A percentile compares a stretch with the other conserved stretches of the same genome.
Evolutionary conservation across 2,113 vertebrate genomes (phyloP).

Genomic region (Heterocephalus glaber): DNA sequence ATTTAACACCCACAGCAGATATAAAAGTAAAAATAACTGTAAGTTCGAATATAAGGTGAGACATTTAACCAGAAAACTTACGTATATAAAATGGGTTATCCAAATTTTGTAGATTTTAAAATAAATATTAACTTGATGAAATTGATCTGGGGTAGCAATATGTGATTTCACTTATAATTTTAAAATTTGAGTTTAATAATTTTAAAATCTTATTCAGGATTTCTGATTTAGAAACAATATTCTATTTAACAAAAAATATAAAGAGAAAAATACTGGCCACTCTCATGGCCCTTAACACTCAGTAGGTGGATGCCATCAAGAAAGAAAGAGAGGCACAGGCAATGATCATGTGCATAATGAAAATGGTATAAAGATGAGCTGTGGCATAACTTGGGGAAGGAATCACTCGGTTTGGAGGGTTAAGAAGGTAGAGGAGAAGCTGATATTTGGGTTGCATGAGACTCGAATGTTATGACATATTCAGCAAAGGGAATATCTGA

Average conservation of each 20-base stretch:
- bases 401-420: not conserved
- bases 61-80: not conserved
- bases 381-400: not conserved
- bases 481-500: not conserved
- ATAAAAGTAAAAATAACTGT: not conserved
- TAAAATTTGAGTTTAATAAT: constrained; percentile 15
- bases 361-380: not conserved
- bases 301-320: not conserved
- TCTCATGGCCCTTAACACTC: not conserved
- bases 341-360: not conserved
- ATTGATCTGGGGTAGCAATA: not conserved
- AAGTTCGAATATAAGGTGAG: not conserved
- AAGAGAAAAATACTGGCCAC: not conserved
- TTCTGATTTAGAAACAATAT: not conserved
- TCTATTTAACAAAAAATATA: not conserved
- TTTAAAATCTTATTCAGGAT: not conserved
- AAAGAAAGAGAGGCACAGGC: not conserved
- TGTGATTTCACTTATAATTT: not conserved
- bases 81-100: not conserved
- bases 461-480: not conserved
- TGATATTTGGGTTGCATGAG: not conserved
- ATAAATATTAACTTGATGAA: not conserved
- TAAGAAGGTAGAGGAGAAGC: not conserved
- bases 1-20: not conserved
- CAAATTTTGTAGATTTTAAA: not conserved